Percentiles rank a stretch among this genome's conserved stretches.
These are phyloP conservation scores for Ctenomys sociabilis DNA, from an alignment of 2,113 vertebrate genomes.

Conservation along the genomic window DNA sequence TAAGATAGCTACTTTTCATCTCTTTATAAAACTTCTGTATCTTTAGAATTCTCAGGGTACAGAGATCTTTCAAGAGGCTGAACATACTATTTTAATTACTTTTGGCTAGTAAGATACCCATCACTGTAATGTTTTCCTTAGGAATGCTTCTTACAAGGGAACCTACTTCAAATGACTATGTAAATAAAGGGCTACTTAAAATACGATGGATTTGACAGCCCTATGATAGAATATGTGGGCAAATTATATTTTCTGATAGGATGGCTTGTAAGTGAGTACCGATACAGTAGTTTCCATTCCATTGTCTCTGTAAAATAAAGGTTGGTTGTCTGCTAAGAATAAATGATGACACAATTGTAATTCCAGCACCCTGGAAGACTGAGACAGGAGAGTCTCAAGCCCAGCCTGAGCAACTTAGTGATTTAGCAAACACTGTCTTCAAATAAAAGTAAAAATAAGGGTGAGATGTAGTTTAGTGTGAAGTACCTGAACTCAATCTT, in stretches of 20 bases:
- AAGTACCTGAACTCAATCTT: not conserved
- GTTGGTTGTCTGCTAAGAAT: conserved; percentile 35
- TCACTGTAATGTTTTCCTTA: conserved; percentile 10
- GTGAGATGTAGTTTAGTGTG: not conserved
- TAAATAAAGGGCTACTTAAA: not conserved
- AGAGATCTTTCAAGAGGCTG: conserved; percentile 21
- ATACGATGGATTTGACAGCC: not conserved
- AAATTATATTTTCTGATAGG: conserved; percentile 60
- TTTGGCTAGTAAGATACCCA: not conserved
- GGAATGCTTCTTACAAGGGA: not conserved
- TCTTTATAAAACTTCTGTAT: conserved; percentile 1
- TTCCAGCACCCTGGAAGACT: not conserved
- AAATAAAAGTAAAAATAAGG: not conserved
- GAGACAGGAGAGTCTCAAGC: not conserved
- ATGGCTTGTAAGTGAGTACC: not conserved
- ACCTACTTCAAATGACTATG: conserved; percentile 1
- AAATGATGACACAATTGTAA: not conserved
- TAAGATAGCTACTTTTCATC: conserved; percentile 22
- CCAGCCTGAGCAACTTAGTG: not conserved
- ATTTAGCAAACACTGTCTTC: not conserved
- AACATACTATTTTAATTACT: not conserved
- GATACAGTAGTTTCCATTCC: not conserved
- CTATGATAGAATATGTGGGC: not conserved
- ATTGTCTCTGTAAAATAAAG: conserved; percentile 41
- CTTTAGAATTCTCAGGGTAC: conserved; percentile 20